These are phyloP conservation scores for Druon quercuslanigerum DNA, from an alignment of 1,140 invertebrate genomes.

Conservation along the genomic window DNA sequence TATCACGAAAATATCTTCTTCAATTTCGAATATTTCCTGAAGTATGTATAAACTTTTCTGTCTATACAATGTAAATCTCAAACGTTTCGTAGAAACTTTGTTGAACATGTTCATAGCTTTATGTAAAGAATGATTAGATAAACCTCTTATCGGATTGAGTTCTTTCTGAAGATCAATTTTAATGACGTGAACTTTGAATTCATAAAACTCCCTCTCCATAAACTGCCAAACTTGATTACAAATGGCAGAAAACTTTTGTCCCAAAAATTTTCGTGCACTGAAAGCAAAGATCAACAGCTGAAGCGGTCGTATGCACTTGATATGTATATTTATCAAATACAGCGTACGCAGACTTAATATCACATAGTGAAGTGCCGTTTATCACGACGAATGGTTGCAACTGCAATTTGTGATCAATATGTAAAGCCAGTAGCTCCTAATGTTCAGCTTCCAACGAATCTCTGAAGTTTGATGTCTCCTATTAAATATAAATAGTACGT, in stretches of 20 bases:
- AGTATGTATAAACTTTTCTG: slow-evolving; percentile 40
- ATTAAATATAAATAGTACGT: neutral
- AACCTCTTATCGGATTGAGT: neutral
- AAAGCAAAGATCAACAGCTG: slow-evolving; percentile 42
- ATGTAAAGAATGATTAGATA: slow-evolving; percentile 33
- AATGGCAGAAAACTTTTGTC: slow-evolving; percentile 33
- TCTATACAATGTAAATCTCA: slow-evolving; percentile 40
- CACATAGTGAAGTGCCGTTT: slow-evolving; percentile 32
- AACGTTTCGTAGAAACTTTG: slow-evolving; percentile 39
- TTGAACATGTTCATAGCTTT: slow-evolving; percentile 29
- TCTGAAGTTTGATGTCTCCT: slow-evolving; percentile 43
- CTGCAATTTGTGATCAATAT: slow-evolving; percentile 35
- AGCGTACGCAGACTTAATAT: slow-evolving; percentile 43
- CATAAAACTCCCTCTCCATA: slow-evolving; percentile 31
- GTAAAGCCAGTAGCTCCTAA: slow-evolving; percentile 23
- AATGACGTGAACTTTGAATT: slow-evolving; percentile 36
- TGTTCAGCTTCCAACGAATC: slow-evolving; percentile 28
- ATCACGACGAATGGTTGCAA: slow-evolving; percentile 42
- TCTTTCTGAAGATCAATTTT: neutral
- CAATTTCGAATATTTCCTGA: slow-evolving; percentile 34
- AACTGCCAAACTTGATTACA: slow-evolving; percentile 39
- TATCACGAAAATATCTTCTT: too few relatives aligned
- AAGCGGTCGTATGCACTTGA: slow-evolving; percentile 33
- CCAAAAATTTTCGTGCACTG: slow-evolving; percentile 39
- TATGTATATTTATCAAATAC: slow-evolving; percentile 40